Conservation (phyloP, 2,888 invertebrate genomes). For the Cordilura impudica region DNA sequence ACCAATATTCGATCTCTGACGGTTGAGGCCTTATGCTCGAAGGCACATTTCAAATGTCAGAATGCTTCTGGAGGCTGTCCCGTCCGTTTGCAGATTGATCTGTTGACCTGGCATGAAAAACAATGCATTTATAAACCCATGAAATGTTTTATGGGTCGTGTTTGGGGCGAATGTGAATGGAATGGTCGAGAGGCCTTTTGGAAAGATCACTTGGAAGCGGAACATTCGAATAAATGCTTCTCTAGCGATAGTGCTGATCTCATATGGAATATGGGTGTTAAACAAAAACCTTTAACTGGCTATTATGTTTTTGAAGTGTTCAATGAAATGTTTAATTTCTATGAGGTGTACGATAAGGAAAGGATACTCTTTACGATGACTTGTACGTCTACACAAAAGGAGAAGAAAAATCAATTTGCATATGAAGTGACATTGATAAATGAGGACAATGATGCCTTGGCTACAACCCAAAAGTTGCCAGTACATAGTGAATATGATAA, state of each 20-base stretch:
- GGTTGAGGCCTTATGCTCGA: slow-evolving; percentile 81
- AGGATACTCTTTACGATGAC: slow-evolving; percentile 76
- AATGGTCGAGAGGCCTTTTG: slow-evolving; percentile 81
- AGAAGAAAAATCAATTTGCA: slow-evolving; percentile 73
- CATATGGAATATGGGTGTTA: slow-evolving; percentile 72
- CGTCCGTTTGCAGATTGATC: slow-evolving; percentile 79
- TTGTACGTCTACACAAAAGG: slow-evolving; percentile 73
- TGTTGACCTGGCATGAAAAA: slow-evolving; percentile 80
- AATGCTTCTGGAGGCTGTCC: slow-evolving; percentile 80
- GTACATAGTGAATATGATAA: slow-evolving; percentile 77
- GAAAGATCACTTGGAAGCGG: slow-evolving; percentile 81
- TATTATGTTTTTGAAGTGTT: slow-evolving; percentile 75
- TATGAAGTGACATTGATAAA: slow-evolving; percentile 75
- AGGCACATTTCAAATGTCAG: slow-evolving; percentile 81
- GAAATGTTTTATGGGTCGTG: slow-evolving; percentile 77
- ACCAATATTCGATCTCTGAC: slow-evolving; percentile 80
- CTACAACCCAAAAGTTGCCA: slow-evolving; percentile 75
- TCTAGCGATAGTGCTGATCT: slow-evolving; percentile 65
- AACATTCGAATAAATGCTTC: slow-evolving; percentile 79
- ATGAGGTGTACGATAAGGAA: slow-evolving; percentile 75
- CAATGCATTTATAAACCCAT: slow-evolving; percentile 76
- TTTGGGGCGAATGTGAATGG: slow-evolving; percentile 80
- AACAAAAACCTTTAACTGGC: slow-evolving; percentile 73
- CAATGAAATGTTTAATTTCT: slow-evolving; percentile 77
- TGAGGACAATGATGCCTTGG: slow-evolving; percentile 74